Evolutionary conservation across 2,797 vertebrate species (phyloP), one percentile per base, ranked within the genome.

Genomic region (Phataginus tricuspis): DNA sequence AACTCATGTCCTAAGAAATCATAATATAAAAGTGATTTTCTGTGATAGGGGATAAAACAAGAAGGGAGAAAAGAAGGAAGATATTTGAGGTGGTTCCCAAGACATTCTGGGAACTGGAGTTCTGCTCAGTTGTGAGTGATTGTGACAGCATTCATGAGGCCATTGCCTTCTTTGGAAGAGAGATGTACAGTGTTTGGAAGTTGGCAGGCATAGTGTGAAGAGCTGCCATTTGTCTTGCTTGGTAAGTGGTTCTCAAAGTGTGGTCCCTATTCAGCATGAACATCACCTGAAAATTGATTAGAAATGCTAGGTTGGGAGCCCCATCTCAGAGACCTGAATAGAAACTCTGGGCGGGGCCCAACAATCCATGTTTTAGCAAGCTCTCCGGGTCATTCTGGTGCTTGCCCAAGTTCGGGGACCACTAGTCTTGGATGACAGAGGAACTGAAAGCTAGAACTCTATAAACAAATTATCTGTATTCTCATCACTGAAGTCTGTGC

Each of bases 131-230:
- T 93, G 63, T 95, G n/a, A 83, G 77, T 96, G 77, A 84, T 84
- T 64, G 42, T 78, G 82, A 64, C 45, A 89, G 68, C 37, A 57
- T 83, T 89, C 57, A 63, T 42, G 42, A 83, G 69, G 16, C 77
- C 31, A 71, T 92, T 92, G 45, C 68, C 90, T 94, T 92, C 77
- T 95, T 94, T 92, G 86, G 87, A 93, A 85, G 42, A 93, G 55
- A 61, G 71, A 91, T 53, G n/a, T 63, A 49, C 68, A 82, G 49
- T 96, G 83, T 57, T 89, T 91, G 68, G 68, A 94, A 86, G 63
- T 64, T 59, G 29, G 69, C 53, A 87, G 89, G 66, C 39, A 63
- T 75, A 57, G 19, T 89, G 21, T 89, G 49, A 83, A 92, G 69
- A 94, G 34, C 29, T 77, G 34, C 61, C 66, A 92, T 86, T 88